Evolutionary conservation across 2,797 vertebrate species (phyloP).

Genomic region (Salmo trutta): DNA sequence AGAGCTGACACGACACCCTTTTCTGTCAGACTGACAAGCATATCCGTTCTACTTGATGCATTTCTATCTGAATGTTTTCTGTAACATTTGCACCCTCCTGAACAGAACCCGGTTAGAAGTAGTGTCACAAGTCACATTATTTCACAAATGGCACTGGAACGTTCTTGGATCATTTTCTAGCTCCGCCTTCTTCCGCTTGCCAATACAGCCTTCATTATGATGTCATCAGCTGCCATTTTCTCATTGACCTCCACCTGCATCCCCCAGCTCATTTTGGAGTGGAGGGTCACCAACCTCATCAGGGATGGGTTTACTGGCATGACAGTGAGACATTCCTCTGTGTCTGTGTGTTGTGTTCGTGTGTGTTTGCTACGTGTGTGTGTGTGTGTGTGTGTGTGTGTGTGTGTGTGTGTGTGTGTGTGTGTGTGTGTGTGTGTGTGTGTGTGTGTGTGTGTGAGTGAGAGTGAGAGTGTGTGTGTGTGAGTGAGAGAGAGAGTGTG

Average conservation of each 20-base stretch:
- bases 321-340: conserved; percentile 47
- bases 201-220: neutral
- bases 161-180: conserved; percentile 18
- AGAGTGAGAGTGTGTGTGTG: too few relatives aligned
- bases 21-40: too few relatives aligned
- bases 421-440: too few relatives aligned
- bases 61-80: neutral
- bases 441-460: too few relatives aligned
- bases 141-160: conserved; percentile 72
- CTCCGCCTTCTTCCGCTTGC: neutral
- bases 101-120: conserved; percentile 21
- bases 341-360: conserved; percentile 10
- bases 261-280: conserved; percentile 2
- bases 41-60: too few relatives aligned
- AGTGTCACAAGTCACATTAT: conserved; percentile 57
- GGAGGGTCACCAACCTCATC: conserved; percentile 13
- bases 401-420: too few relatives aligned
- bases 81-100: neutral
- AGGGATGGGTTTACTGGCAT: conserved; percentile 37
- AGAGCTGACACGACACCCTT: too few relatives aligned
- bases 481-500: too few relatives aligned
- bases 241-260: conserved; percentile 2
- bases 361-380: conserved; percentile 5
- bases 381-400: neutral
- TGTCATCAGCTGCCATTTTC: conserved; percentile 2